Percentiles rank a stretch among this genome's conserved stretches.
These are phyloP conservation scores for Menidia beryllina DNA, from an alignment of 2,113 vertebrate species.

Conservation along the genomic window DNA sequence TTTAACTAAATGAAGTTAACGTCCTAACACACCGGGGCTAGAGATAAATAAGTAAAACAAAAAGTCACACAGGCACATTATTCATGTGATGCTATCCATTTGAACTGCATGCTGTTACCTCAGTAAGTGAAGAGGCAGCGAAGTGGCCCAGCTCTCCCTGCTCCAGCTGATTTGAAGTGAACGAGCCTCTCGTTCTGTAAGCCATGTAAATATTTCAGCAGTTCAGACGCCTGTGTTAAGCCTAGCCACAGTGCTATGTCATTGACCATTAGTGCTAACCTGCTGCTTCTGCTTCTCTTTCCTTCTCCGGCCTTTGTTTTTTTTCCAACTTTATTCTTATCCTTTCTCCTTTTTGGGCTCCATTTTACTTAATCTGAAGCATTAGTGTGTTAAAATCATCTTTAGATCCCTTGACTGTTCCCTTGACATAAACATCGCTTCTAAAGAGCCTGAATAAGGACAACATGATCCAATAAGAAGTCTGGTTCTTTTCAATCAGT, in stretches of 20 bases:
- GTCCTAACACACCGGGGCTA: slow-evolving; percentile 35
- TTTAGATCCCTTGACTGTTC: not conserved
- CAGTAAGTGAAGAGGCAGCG: slow-evolving; percentile 55
- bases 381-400: not conserved
- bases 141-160: slow-evolving; percentile 52
- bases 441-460: too few species aligned
- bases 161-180: slow-evolving; percentile 71
- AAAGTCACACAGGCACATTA: slow-evolving; percentile 67
- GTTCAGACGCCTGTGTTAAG: slow-evolving; percentile 57
- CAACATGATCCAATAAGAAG: too few species aligned
- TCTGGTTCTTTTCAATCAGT: too few species aligned
- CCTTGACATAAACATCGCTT: too few species aligned
- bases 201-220: slow-evolving; percentile 81
- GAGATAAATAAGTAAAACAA: slow-evolving; percentile 73
- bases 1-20: slow-evolving; percentile 56
- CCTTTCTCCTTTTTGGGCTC: not conserved
- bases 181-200: slow-evolving; percentile 72
- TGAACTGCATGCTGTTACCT: slow-evolving; percentile 55
- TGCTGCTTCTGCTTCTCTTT: slow-evolving; percentile 62
- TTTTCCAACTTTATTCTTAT: slow-evolving; percentile 32
- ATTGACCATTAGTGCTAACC: slow-evolving; percentile 82
- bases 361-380: not conserved
- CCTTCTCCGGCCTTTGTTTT: slow-evolving; percentile 38
- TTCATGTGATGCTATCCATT: slow-evolving; percentile 65
- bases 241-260: slow-evolving; percentile 71